Conservation (phyloP, 1,140 invertebrate species). For the Bombus confusus region DNA sequence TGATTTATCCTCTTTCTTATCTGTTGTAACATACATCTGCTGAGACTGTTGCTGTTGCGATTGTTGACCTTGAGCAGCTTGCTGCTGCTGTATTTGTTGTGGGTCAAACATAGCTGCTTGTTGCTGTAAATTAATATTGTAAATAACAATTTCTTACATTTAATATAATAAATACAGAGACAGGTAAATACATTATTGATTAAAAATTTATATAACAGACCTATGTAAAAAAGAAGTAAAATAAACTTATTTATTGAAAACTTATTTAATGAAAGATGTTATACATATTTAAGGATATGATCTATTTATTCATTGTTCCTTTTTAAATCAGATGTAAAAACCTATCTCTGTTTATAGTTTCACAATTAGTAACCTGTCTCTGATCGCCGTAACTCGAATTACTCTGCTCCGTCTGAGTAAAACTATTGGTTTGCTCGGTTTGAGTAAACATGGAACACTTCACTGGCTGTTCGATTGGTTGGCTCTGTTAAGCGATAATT, state of each 20-base stretch:
- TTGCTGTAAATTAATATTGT: constrained; percentile 57
- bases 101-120: constrained; percentile 81
- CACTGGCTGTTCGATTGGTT: constrained; percentile 73
- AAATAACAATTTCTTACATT: background rate
- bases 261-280: background rate
- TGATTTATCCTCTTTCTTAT: constrained; percentile 80
- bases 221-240: background rate
- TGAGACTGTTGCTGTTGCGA: constrained; percentile 81
- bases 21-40: constrained; percentile 79
- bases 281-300: background rate
- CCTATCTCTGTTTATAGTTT: background rate
- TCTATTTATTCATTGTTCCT: background rate
- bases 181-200: background rate
- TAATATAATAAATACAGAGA: constrained; percentile 2
- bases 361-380: constrained; percentile 69
- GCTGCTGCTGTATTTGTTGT: constrained; percentile 81
- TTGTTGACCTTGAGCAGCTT: constrained; percentile 79
- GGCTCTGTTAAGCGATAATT: constrained; percentile 66
- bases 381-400: constrained; percentile 76
- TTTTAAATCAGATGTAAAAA: background rate
- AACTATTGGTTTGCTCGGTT: constrained; percentile 80
- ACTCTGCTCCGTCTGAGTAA: constrained; percentile 80
- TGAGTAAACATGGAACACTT: constrained; percentile 81
- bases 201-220: background rate
- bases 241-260: too few species aligned